Evolutionary conservation across 2,797 vertebrate genomes (phyloP).

Genomic region (Buphagus erythrorhynchus): DNA sequence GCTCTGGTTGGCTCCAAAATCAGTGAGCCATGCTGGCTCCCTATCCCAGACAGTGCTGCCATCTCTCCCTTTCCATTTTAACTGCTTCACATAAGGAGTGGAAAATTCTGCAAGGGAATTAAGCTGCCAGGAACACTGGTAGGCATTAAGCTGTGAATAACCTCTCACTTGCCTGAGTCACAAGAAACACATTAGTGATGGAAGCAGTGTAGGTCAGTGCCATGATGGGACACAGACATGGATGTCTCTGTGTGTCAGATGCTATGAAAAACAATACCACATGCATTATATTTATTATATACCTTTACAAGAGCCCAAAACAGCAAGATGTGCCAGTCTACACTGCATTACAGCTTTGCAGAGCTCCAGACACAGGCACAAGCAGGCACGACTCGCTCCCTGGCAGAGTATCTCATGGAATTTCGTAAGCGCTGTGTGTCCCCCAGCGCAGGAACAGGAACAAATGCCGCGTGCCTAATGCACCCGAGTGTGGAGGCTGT

Average conservation of each 20-base stretch:
- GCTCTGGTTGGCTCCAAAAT: neutral
- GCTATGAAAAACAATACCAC: neutral
- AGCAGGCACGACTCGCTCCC: neutral
- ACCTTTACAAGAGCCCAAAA: neutral
- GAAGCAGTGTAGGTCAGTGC: neutral
- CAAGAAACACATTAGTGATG: neutral
- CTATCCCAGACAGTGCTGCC: neutral
- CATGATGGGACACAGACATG: fast-evolving
- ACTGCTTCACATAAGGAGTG: slow-evolving; percentile 13
- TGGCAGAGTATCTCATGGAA: neutral
- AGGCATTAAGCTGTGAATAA: slow-evolving; percentile 34
- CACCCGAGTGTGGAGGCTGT: neutral
- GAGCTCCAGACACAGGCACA: neutral
- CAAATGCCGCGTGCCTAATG: fast-evolving
- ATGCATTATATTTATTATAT: neutral
- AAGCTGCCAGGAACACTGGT: neutral
- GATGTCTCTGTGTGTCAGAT: neutral
- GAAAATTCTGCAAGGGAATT: slow-evolving; percentile 52
- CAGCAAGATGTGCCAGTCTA: neutral
- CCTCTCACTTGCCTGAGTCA: neutral
- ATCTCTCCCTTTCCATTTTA: slow-evolving; percentile 35
- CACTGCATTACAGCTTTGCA: neutral
- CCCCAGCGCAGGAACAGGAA: neutral
- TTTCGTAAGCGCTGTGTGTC: fast-evolving
- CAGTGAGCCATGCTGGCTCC: neutral